Percentiles rank a stretch among this genome's conserved stretches.
phyloP scores from a whole-genome alignment of 2,113 vertebrate genomes.

The Todiramphus chloris region DNA sequence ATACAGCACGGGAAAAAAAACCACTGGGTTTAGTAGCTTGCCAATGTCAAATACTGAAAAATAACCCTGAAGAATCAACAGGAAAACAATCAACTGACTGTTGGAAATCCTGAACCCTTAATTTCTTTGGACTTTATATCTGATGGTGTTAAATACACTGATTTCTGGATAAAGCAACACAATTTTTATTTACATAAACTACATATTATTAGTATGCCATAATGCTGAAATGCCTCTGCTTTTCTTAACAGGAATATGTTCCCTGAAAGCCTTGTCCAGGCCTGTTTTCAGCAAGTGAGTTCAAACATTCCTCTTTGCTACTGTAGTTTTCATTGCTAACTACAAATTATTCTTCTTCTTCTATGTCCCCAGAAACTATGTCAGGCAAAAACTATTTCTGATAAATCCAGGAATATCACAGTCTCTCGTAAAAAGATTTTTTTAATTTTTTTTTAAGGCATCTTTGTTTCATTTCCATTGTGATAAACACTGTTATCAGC shows the following conservation, averaged over 20 bases:
- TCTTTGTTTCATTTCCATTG: background rate
- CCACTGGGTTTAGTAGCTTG: background rate
- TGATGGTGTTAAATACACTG: background rate
- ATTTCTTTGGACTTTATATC: background rate
- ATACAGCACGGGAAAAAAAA: background rate
- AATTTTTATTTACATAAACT: background rate
- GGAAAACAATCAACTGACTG: background rate
- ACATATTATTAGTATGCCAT: background rate
- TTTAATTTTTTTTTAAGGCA: background rate
- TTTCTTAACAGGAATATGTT: constrained; percentile 92
- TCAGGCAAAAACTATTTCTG: background rate
- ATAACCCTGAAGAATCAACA: background rate
- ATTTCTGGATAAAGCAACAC: background rate
- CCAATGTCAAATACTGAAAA: background rate
- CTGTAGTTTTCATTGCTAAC: background rate
- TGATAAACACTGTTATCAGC: background rate
- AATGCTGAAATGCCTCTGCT: background rate
- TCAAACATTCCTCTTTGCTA: background rate
- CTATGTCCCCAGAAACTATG: background rate
- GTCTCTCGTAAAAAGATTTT: background rate
- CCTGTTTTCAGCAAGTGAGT: constrained; percentile 96
- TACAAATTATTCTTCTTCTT: background rate
- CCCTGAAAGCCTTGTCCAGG: constrained; percentile 96
- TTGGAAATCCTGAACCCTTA: background rate
- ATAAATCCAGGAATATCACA: background rate